Conservation (phyloP, 2,888 invertebrate genomes). For the Macrophya alboannulata region DNA sequence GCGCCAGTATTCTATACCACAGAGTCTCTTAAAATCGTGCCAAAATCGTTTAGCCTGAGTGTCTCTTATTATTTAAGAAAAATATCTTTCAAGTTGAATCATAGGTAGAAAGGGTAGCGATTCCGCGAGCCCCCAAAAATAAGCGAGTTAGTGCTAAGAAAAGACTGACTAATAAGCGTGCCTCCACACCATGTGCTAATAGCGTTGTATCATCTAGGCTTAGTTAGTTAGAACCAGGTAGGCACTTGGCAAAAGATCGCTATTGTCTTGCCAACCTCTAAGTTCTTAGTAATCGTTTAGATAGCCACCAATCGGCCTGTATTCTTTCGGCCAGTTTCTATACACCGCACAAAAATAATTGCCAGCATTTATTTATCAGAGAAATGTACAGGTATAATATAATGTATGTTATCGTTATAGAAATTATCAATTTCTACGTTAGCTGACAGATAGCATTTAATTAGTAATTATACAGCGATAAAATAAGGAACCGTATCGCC, state of each 20-base stretch:
- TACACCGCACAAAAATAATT: neutral
- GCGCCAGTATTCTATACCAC: neutral
- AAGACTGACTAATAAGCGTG: constrained; percentile 41
- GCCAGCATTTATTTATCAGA: too few relatives aligned
- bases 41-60: neutral
- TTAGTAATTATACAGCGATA: neutral
- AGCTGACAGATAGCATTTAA: neutral
- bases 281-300: constrained; percentile 23
- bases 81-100: constrained; percentile 42
- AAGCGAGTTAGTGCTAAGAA: constrained; percentile 31
- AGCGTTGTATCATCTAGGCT: constrained; percentile 15
- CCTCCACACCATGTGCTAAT: constrained; percentile 18
- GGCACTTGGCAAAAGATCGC: constrained; percentile 37
- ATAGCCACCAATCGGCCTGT: constrained; percentile 5
- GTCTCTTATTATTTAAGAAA: neutral
- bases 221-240: constrained; percentile 8
- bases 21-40: neutral
- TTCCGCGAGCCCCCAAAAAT: constrained; percentile 33
- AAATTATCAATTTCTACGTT: neutral
- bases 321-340: constrained; percentile 4
- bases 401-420: neutral
- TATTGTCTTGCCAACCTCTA: constrained; percentile 27
- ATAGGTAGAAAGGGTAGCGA: constrained; percentile 17
- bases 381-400: neutral
- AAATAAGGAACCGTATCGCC: neutral